These are phyloP conservation scores for Cerastis leucographa DNA, from an alignment of 2,888 invertebrate genomes.

Conservation along the genomic window DNA sequence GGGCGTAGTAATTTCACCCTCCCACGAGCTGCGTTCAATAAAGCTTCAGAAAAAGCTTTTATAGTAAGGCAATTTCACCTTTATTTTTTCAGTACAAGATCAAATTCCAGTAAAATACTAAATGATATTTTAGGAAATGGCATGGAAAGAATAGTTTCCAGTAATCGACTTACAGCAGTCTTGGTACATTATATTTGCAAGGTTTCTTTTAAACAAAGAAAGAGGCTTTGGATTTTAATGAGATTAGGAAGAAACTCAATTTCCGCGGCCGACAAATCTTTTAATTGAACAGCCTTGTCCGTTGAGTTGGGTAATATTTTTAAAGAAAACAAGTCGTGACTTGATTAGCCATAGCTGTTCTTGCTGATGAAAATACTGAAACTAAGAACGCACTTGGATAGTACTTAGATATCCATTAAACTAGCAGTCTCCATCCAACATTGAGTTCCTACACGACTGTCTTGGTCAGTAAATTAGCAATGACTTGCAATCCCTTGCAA, in stretches of 20 bases:
- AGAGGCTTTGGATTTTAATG: slow-evolving; percentile 43
- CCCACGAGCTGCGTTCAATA: slow-evolving; percentile 66
- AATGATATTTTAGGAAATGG: slow-evolving; percentile 32
- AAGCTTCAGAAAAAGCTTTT: slow-evolving; percentile 41
- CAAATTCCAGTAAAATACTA: slow-evolving; percentile 32
- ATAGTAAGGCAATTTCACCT: slow-evolving; percentile 37
- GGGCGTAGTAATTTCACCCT: slow-evolving; percentile 74
- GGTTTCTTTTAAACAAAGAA: slow-evolving; percentile 50
- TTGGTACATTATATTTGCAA: slow-evolving; percentile 36
- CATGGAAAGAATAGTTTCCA: slow-evolving; percentile 38
- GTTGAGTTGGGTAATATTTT: slow-evolving; percentile 3
- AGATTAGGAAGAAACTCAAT: slow-evolving; percentile 45
- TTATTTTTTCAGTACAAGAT: slow-evolving; percentile 43
- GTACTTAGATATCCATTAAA: background rate
- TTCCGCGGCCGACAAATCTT: slow-evolving; percentile 27
- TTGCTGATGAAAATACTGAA: background rate
- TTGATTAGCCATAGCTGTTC: background rate
- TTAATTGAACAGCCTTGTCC: slow-evolving; percentile 29
- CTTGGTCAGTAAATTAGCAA: background rate
- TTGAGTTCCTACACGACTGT: background rate
- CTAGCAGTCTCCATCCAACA: background rate
- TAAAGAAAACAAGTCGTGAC: background rate
- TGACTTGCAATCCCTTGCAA: background rate
- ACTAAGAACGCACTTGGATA: background rate
- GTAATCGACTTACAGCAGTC: slow-evolving; percentile 20